Conservation (phyloP, 2,113 vertebrate species). For the Bucco capensis region DNA sequence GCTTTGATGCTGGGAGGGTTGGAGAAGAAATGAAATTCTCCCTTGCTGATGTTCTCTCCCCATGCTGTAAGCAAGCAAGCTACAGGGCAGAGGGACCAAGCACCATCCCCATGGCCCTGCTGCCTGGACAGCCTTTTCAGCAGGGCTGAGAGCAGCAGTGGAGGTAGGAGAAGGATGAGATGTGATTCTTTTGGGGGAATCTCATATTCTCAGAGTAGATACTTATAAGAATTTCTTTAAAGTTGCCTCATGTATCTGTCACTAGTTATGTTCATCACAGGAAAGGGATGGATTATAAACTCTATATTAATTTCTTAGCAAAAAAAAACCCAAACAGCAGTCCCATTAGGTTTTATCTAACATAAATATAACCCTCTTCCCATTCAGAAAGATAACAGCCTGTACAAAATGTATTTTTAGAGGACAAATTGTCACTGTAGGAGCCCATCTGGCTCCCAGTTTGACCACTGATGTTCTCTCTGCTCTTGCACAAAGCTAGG, state of each 20-base stretch:
- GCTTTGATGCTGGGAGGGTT: background rate
- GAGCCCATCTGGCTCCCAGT: background rate
- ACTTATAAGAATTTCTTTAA: background rate
- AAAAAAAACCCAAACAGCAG: background rate
- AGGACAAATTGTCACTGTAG: background rate
- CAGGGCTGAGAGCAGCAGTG: background rate
- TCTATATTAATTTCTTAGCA: background rate
- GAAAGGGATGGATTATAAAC: background rate
- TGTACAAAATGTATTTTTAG: background rate
- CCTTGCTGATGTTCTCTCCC: background rate
- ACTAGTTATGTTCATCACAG: background rate
- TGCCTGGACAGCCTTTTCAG: background rate
- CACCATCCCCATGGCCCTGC: too few species aligned
- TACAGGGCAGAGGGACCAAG: rapidly evolving
- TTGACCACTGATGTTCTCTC: background rate
- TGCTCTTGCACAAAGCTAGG: background rate
- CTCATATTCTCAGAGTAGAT: background rate
- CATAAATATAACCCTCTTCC: background rate
- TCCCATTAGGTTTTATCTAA: background rate
- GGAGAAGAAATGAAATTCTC: background rate
- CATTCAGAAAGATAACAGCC: background rate
- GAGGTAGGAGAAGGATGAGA: background rate
- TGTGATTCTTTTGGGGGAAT: background rate
- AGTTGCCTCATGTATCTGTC: background rate
- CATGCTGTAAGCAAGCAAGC: rapidly evolving